Conservation (phyloP, 2,797 vertebrate genomes). For the Channa striata region DNA sequence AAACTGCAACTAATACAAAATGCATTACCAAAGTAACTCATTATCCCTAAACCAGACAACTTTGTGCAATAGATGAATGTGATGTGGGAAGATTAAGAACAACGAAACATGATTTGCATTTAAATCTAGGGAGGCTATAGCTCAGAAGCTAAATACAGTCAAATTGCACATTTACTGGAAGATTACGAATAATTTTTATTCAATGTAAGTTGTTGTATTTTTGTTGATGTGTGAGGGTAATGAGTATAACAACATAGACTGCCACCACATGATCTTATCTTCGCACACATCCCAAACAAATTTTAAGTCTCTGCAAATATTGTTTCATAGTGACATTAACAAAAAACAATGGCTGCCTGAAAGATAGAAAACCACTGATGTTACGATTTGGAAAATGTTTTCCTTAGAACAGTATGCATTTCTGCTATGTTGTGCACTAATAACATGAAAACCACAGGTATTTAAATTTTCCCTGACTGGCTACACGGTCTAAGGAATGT, state of each 20-base stretch:
- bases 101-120: neutral
- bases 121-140: neutral
- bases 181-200: neutral
- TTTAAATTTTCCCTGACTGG: constrained; percentile 49
- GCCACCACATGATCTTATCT: neutral
- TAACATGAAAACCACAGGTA: constrained; percentile 38
- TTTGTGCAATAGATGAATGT: neutral
- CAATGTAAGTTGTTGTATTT: too few species aligned
- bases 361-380: constrained; percentile 22
- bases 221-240: too few species aligned
- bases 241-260: too few species aligned
- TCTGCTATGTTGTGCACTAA: constrained; percentile 27
- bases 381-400: constrained; percentile 18
- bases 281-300: neutral
- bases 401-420: neutral
- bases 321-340: constrained; percentile 8
- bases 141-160: neutral
- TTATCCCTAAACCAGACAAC: too few species aligned
- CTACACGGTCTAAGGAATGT: constrained; percentile 34
- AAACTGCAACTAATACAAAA: too few species aligned
- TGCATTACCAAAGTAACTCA: too few species aligned
- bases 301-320: constrained; percentile 14
- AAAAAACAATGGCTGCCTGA: constrained; percentile 5
- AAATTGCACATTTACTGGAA: neutral
- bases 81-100: constrained; percentile 1